Conservation (phyloP, 2,888 invertebrate species). For the Ethmia dodecea region DNA sequence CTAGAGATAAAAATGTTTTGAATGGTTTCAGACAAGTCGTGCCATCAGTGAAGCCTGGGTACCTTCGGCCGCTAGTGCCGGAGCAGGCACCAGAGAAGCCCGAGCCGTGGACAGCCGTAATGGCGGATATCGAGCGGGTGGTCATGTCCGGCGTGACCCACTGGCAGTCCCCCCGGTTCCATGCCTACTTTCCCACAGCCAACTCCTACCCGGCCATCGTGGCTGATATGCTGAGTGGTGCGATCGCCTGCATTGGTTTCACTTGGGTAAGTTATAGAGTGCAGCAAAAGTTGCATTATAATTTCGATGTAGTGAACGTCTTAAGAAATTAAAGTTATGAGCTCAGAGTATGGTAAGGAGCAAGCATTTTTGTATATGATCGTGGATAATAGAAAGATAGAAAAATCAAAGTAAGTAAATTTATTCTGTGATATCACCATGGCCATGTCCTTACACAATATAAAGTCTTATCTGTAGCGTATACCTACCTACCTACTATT, state of each 20-base stretch:
- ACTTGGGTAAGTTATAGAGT: constrained; percentile 92
- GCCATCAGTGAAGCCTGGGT: constrained; percentile 95
- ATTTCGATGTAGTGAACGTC: no score
- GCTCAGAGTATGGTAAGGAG: no score
- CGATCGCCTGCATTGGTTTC: constrained; percentile 97
- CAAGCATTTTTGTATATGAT: no score
- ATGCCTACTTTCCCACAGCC: constrained; percentile 96
- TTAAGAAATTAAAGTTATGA: no score
- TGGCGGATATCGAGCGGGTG: constrained; percentile 94
- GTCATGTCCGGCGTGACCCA: constrained; percentile 99
- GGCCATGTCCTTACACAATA: no score
- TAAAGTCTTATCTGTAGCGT: no score
- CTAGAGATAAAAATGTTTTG: no score
- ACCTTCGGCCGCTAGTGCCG: constrained; percentile 91
- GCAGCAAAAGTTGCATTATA: no score
- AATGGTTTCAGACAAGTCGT: constrained; percentile 90
- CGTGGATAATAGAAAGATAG: no score
- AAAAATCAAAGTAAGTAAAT: no score
- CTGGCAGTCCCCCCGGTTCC: constrained; percentile 97
- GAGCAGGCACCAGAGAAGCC: constrained; percentile 88
- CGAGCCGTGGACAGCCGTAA: constrained; percentile 94
- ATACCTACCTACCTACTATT: no score
- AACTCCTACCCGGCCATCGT: constrained; percentile 96
- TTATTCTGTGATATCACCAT: no score
- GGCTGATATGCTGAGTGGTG: constrained; percentile 96